Conservation (phyloP, 1,140 invertebrate genomes). For the Danaus plexippus region DNA sequence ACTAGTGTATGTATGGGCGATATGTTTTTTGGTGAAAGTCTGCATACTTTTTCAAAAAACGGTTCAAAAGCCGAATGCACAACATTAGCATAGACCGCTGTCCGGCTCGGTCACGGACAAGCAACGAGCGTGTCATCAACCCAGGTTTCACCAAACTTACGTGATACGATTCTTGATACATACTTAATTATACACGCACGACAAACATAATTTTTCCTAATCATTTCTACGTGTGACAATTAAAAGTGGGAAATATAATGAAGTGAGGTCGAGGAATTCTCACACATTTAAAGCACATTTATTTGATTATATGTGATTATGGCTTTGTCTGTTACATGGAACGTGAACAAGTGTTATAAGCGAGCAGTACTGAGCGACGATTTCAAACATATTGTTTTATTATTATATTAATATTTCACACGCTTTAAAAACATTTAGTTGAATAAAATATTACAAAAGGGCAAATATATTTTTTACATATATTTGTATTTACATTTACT, state of each 20-base stretch:
- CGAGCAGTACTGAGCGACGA: too few species aligned
- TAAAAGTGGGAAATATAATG: constrained; percentile 9
- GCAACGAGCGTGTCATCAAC: constrained; percentile 21
- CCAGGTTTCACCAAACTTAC: constrained; percentile 45
- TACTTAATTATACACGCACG: constrained; percentile 32
- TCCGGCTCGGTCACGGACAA: constrained; percentile 37
- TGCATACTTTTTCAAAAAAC: constrained; percentile 55
- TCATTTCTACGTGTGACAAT: constrained; percentile 11
- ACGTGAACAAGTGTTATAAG: constrained; percentile 5
- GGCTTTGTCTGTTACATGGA: constrained; percentile 11
- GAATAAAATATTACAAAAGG: too few species aligned
- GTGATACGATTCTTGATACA: constrained; percentile 40
- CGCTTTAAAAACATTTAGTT: too few species aligned
- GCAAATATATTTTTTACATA: too few species aligned
- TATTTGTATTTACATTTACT: too few species aligned
- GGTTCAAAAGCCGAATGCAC: constrained; percentile 49
- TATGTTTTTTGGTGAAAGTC: constrained; percentile 35
- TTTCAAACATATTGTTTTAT: too few species aligned
- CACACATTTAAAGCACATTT: background rate
- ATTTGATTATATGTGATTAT: constrained; percentile 1
- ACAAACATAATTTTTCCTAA: constrained; percentile 23
- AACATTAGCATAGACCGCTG: constrained; percentile 38
- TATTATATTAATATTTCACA: too few species aligned
- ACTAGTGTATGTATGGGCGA: constrained; percentile 1
- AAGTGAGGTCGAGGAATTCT: background rate